These are phyloP conservation scores for Leptoteleia sp. DNA, from an alignment of 1,140 invertebrate species.

Conservation along the genomic window DNA sequence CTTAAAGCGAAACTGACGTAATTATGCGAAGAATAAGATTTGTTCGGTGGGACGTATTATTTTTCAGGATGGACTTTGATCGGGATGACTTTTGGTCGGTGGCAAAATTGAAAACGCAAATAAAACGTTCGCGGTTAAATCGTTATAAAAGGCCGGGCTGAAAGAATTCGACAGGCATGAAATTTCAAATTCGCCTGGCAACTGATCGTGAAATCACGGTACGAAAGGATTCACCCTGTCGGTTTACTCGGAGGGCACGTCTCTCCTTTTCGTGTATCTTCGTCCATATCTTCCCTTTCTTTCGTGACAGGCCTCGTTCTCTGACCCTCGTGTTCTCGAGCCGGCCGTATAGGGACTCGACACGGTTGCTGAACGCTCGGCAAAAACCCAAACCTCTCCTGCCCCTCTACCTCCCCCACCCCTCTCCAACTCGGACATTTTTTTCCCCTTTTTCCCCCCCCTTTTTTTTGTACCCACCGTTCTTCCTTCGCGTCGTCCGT, in stretches of 20 bases:
- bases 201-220: constrained; percentile 35
- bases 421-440: no score
- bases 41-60: no score
- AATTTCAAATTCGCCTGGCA: constrained; percentile 33
- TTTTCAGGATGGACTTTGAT: neutral
- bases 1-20: no score
- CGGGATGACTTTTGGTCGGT: neutral
- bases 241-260: constrained; percentile 70
- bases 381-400: constrained; percentile 73
- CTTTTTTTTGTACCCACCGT: constrained; percentile 66
- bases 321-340: constrained; percentile 55
- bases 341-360: constrained; percentile 75
- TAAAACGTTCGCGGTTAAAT: constrained; percentile 30
- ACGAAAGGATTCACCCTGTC: constrained; percentile 68
- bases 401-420: constrained; percentile 53
- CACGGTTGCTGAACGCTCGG: constrained; percentile 70
- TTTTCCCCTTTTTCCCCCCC: no score
- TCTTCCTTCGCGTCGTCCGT: constrained; percentile 59
- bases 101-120: constrained; percentile 6
- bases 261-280: constrained; percentile 68
- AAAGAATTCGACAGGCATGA: constrained; percentile 51
- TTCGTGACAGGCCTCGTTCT: constrained; percentile 46
- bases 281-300: constrained; percentile 54
- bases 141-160: no score
- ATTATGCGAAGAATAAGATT: no score